Conservation (phyloP, 2,113 vertebrate genomes). For the Dipodomys spectabilis region DNA sequence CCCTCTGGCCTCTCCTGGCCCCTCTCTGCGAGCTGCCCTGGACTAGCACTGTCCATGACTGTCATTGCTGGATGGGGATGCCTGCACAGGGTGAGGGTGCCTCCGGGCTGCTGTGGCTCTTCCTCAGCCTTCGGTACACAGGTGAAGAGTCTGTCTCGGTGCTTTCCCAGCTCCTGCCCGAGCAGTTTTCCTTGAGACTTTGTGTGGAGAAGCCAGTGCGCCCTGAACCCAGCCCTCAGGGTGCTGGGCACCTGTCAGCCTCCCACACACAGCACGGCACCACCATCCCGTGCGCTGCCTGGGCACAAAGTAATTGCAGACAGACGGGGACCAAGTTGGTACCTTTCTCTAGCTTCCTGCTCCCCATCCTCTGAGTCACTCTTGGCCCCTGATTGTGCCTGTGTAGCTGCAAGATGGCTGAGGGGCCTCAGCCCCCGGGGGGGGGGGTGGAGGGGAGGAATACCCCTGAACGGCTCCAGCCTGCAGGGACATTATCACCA, state of each 20-base stretch:
- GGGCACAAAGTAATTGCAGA: constrained; percentile 81
- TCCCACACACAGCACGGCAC: constrained; percentile 63
- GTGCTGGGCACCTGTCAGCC: constrained; percentile 77
- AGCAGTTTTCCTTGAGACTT: background rate
- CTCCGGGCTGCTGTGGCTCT: background rate
- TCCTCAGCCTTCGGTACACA: fast-evolving
- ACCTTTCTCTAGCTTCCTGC: constrained; percentile 78
- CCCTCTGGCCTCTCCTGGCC: background rate
- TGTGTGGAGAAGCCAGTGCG: constrained; percentile 40
- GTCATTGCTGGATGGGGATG: background rate
- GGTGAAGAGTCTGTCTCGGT: background rate
- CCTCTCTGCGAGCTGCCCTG: background rate
- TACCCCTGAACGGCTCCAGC: background rate
- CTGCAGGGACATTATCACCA: background rate
- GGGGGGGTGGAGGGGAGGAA: background rate
- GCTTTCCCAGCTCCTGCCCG: background rate
- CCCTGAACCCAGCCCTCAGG: constrained; percentile 73
- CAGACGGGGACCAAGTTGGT: constrained; percentile 77
- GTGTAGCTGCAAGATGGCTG: constrained; percentile 30
- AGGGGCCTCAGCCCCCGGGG: background rate
- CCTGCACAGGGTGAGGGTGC: background rate
- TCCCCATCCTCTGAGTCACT: constrained; percentile 77
- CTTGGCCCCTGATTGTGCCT: background rate
- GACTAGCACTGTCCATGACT: background rate
- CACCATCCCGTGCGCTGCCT: constrained; percentile 80